These are phyloP conservation scores for Melanotaenia duboulayi DNA, from an alignment of 2,113 vertebrate species.

Conservation along the genomic window DNA sequence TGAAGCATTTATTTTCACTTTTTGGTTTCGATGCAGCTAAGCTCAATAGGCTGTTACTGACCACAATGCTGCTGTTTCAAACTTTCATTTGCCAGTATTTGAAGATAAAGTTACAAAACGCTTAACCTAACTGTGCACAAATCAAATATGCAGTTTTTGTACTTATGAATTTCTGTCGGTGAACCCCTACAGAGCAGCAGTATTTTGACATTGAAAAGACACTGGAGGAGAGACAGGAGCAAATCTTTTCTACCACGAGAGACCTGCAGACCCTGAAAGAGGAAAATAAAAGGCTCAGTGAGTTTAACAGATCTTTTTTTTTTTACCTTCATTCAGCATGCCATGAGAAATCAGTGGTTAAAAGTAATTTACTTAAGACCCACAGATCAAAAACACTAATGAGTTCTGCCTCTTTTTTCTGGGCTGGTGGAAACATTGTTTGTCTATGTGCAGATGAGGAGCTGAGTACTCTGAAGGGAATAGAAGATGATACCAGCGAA, in stretches of 20 bases:
- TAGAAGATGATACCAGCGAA: slow-evolving; percentile 87
- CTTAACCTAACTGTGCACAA: too few species aligned
- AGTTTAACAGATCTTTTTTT: slow-evolving; percentile 67
- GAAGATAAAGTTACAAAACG: too few species aligned
- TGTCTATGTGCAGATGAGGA: slow-evolving; percentile 84
- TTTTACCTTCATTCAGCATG: background rate
- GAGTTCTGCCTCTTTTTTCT: background rate
- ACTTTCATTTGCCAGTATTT: too few species aligned
- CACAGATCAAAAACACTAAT: background rate
- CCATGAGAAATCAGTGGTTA: background rate
- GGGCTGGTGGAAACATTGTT: background rate
- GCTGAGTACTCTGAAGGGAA: slow-evolving; percentile 86
- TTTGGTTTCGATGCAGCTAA: too few species aligned
- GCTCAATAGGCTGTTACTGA: too few species aligned
- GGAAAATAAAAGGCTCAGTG: slow-evolving; percentile 89
- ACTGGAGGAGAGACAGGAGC: slow-evolving; percentile 91
- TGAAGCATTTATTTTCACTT: too few species aligned
- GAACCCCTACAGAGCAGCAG: slow-evolving; percentile 88
- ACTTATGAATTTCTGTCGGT: background rate
- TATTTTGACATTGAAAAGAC: slow-evolving; percentile 95
- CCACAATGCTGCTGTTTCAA: too few species aligned
- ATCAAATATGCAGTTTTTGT: background rate
- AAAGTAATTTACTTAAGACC: background rate
- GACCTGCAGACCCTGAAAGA: slow-evolving; percentile 87
- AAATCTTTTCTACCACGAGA: slow-evolving; percentile 87